Evolutionary conservation across 2,113 vertebrate species (phyloP), one percentile per base, ranked within the genome.

Genomic region (Ascaphus truei): DNA sequence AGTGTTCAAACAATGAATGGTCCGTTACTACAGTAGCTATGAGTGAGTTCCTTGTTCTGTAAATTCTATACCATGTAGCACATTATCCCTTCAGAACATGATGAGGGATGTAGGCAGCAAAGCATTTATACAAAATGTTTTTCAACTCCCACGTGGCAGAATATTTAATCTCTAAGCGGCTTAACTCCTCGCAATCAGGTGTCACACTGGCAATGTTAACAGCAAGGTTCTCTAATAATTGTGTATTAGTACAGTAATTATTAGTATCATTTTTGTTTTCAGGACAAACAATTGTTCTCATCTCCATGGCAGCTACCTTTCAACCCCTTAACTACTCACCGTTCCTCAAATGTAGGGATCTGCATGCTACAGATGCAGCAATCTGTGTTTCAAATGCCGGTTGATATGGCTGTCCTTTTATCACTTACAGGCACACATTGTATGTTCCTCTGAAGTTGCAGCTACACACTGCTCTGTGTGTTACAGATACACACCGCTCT

Each of bases 131-230:
- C 34, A 10, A 26, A 39, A 59, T 59, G 56, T 59, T 59, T 37
- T 59, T 39, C 36, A 39, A 59, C 56, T 37, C 56, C 36, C 56
- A 59, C 56, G 36, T 59, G 34, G 33, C 56, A n/a, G 34, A 59
- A 39, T 26, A 41, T 23, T 16, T n/a, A 33, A 10, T 22, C 56
- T 16, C n/a, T 37, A 27, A 59, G 34, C 23, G 10, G 23, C 56
- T 59, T 41, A 41, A 41, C 36, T 26, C 56, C 25, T 39, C 15
- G 26, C 23, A 6, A n/a, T 7, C 37, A 23, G 34, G 37, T n/a
- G n/a, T n/a, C n/a, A n/a, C n/a, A 37, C 36, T 27, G 56, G 23
- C 36, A 8, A 12, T 4, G 33, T 18, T 22, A 41, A 41, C 56
- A 39, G 31, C 33, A 8, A 41, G 56, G 22, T 9, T 12, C 56